Percentiles rank a stretch among this genome's conserved stretches.
phyloP scores from a whole-genome alignment of 2,113 vertebrate genomes.

The Tympanuchus pallidicinctus region DNA sequence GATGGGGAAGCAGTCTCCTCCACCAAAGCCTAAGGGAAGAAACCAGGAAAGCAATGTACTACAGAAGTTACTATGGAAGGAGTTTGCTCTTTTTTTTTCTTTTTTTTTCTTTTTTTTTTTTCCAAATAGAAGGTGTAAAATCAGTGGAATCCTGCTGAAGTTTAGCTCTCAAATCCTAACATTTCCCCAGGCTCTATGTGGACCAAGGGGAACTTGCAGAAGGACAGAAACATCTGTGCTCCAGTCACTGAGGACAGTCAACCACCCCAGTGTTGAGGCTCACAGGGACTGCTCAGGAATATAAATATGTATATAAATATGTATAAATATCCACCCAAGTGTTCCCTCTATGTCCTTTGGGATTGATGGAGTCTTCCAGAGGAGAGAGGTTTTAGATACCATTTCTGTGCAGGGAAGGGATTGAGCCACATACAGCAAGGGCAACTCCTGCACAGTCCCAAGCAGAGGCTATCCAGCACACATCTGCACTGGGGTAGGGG shows the following conservation, averaged over 20 bases:
- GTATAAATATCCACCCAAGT: background rate
- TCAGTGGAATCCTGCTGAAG: background rate
- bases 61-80: background rate
- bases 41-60: background rate
- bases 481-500: background rate
- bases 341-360: background rate
- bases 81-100: background rate
- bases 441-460: background rate
- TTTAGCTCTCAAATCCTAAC: background rate
- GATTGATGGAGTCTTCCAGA: background rate
- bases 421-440: fast-evolving
- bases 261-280: fast-evolving
- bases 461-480: background rate
- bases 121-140: background rate
- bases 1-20: background rate
- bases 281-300: background rate
- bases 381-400: background rate
- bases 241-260: background rate
- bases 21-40: background rate
- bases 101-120: background rate
- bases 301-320: fast-evolving
- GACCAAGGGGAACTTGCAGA: background rate
- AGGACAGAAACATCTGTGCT: background rate
- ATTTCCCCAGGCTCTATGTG: background rate
- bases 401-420: background rate